Evolutionary conservation across 1,140 invertebrate species (phyloP), one percentile per base, ranked within the genome.

Genomic region (Calephelis nemesis): DNA sequence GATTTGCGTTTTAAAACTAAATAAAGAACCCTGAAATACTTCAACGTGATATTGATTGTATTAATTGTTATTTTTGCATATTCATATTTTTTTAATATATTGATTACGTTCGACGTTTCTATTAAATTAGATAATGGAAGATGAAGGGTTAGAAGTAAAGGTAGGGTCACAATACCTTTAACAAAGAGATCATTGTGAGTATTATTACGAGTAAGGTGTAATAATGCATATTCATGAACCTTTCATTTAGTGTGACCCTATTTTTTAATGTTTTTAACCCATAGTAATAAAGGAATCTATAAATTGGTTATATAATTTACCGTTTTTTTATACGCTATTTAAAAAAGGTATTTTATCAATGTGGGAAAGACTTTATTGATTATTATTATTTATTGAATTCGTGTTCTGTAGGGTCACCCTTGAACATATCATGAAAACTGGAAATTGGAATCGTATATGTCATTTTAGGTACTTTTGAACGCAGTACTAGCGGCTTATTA

Each of bases 31-130:
- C 42, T 45, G 5, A 68, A 69, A 75, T 30, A 77, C 67, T 65
- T 74, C 65, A 73, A 82, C 67, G 79, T 73, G 73, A 74, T 78
- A 78, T 70, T 73, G 75, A 82, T 79, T 87, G 85, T 78, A 74
- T 54, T 84, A 84, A 87, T 88, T 88, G 81, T 88, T 79, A 79
- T 75, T 81, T 84, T 81, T 87, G 85, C 79, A 90, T 90, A 90
- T 90, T 90, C 88, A 88, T 88, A 77, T 79, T 70, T 74, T 81
- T 69, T 67, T 70, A 76, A 73, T 74, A 75, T 73, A 69, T 66
- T 66, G 65, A 54, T 65, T 9, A 65, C 15, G 49, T 58, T 66
- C 65, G 65, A 66, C 54, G 39, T 58, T 30, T 47, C 45, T 63
- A 63, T 65, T 50, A 30, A 19, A 58, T 39, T 9, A 58, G 54